Evolutionary conservation across 2,113 vertebrate genomes (phyloP).

Genomic region (Chinchilla lanigera): DNA sequence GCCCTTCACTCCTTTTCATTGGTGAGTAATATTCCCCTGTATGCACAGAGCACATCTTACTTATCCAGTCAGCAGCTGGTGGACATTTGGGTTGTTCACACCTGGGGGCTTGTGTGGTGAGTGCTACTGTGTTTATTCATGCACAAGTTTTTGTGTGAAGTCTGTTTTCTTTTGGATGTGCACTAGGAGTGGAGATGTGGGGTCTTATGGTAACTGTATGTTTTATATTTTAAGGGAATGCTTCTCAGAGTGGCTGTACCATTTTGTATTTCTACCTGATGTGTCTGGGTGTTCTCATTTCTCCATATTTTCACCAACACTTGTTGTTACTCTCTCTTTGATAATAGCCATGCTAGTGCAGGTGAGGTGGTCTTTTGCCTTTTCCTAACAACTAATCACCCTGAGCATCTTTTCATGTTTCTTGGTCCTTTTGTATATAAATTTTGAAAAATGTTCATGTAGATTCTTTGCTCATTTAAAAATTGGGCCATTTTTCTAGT

Average conservation of each 20-base stretch:
- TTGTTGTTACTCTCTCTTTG: not conserved
- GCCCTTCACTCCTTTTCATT: not conserved
- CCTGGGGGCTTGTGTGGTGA: not conserved
- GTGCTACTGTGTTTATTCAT: not conserved
- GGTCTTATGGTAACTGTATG: not conserved
- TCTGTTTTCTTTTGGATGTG: not conserved
- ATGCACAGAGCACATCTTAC: not conserved
- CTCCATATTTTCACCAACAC: too few species aligned
- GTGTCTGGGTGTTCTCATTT: too few species aligned
- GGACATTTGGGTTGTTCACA: too few species aligned
- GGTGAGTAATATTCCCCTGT: not conserved
- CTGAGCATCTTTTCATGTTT: not conserved
- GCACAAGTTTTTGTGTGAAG: not conserved
- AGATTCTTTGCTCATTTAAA: not conserved
- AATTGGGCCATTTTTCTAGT: not conserved
- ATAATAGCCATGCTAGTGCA: not conserved
- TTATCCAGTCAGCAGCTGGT: not conserved
- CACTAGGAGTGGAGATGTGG: not conserved
- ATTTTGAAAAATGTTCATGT: not conserved
- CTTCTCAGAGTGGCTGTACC: not conserved
- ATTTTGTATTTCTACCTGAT: too few species aligned
- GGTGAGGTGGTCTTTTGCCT: not conserved
- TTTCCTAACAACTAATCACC: not conserved
- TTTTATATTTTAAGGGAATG: not conserved
- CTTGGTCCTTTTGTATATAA: not conserved